A percentile compares a stretch with the other conserved stretches of the same genome.
These are phyloP conservation scores for Lysiphlebus fabarum DNA, from an alignment of 1,140 invertebrate species.

Conservation along the genomic window DNA sequence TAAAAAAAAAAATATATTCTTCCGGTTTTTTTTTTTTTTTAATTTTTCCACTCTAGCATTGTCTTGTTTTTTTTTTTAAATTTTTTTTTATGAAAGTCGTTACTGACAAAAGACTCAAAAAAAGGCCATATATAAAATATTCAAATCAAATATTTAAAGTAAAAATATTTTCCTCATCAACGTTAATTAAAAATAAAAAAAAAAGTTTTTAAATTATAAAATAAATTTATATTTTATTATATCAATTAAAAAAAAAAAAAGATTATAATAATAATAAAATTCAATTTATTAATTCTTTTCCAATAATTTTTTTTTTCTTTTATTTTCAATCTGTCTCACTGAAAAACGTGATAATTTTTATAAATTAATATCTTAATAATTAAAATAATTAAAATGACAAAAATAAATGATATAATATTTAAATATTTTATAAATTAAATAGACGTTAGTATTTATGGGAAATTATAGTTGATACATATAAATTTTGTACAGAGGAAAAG, in stretches of 20 bases:
- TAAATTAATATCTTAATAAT: not conserved
- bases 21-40: not conserved
- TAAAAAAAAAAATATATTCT: not conserved
- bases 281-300: too few relatives aligned
- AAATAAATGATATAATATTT: not conserved
- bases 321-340: not conserved
- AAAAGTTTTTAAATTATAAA: too few relatives aligned
- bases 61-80: too few relatives aligned
- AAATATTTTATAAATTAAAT: constrained; percentile 8
- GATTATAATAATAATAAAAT: too few relatives aligned
- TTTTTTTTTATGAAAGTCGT: too few relatives aligned
- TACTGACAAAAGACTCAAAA: too few relatives aligned
- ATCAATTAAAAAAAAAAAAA: too few relatives aligned
- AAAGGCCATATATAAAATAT: too few relatives aligned
- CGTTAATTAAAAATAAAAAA: too few relatives aligned
- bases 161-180: too few relatives aligned
- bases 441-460: constrained; percentile 29
- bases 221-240: constrained; percentile 2
- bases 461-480: constrained; percentile 54
- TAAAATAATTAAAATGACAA: not conserved
- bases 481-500: constrained; percentile 74
- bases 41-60: too few relatives aligned
- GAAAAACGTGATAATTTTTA: not conserved
- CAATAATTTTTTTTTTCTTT: not conserved
- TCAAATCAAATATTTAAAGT: too few relatives aligned